A percentile compares a stretch with the other conserved stretches of the same genome.
Evolutionary conservation across 2,888 invertebrate species (phyloP).

Genomic region (Epirrhoe tristata): DNA sequence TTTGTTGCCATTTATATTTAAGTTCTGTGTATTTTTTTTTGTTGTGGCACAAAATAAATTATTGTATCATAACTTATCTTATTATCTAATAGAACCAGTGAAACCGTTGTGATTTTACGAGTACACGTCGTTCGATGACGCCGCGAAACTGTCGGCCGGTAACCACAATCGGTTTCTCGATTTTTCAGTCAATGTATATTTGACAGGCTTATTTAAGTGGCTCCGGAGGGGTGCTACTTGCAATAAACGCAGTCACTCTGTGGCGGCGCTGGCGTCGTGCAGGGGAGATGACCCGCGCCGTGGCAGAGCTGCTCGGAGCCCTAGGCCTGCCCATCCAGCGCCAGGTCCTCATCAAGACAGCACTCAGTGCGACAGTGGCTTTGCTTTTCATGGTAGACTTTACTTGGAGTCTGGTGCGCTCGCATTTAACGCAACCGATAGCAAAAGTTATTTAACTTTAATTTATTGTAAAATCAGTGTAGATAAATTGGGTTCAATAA

Average conservation of each 20-base stretch:
- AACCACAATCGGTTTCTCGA: no score
- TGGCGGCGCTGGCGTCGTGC: constrained; percentile 61
- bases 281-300: constrained; percentile 58
- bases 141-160: no score
- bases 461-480: constrained; percentile 2
- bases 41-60: no score
- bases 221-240: constrained; percentile 56
- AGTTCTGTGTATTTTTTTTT: no score
- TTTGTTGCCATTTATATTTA: no score
- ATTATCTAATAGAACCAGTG: no score
- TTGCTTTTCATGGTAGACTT: constrained; percentile 50
- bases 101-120: no score
- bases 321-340: constrained; percentile 61
- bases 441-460: neutral
- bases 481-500: neutral
- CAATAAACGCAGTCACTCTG: constrained; percentile 59
- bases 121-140: no score
- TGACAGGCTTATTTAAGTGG: constrained; percentile 61
- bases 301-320: constrained; percentile 62
- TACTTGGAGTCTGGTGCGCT: constrained; percentile 11
- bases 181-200: neutral
- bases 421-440: neutral
- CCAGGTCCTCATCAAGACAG: constrained; percentile 59
- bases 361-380: constrained; percentile 51
- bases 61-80: no score